These are phyloP conservation scores for Muscina levida DNA, from an alignment of 2,888 invertebrate species.

Conservation along the genomic window DNA sequence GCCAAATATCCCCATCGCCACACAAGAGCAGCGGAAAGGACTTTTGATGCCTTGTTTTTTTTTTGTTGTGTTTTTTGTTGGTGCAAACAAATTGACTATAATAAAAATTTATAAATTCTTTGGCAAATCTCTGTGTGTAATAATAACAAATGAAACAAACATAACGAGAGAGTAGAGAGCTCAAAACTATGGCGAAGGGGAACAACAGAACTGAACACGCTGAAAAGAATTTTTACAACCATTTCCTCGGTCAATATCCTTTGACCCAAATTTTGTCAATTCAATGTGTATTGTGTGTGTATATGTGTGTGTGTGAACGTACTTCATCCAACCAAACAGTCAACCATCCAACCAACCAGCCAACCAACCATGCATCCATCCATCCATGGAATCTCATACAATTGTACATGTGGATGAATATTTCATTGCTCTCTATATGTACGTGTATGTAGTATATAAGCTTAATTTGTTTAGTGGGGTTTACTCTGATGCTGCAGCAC, in stretches of 20 bases:
- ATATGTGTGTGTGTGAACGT: constrained; percentile 37
- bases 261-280: constrained; percentile 75
- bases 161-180: constrained; percentile 3
- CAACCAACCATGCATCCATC: constrained; percentile 29
- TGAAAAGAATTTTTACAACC: constrained; percentile 52
- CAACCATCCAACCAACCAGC: background rate
- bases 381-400: constrained; percentile 23
- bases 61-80: no score
- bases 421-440: constrained; percentile 30
- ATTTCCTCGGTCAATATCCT: constrained; percentile 76
- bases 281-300: constrained; percentile 50
- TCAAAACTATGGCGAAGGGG: constrained; percentile 12
- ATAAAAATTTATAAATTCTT: constrained; percentile 8
- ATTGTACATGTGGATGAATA: constrained; percentile 10
- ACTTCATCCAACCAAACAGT: constrained; percentile 20
- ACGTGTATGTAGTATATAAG: constrained; percentile 36
- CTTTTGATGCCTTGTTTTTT: no score
- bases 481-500: constrained; percentile 30
- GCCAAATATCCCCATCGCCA: no score
- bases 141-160: constrained; percentile 32
- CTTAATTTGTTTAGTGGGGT: constrained; percentile 55
- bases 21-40: no score
- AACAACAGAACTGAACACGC: constrained; percentile 14
- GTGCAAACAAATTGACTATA: constrained; percentile 9
- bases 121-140: constrained; percentile 24